Evolutionary conservation across 1,140 invertebrate species (phyloP), one percentile per base, ranked within the genome.

Genomic region (Drosophila albomicans): DNA sequence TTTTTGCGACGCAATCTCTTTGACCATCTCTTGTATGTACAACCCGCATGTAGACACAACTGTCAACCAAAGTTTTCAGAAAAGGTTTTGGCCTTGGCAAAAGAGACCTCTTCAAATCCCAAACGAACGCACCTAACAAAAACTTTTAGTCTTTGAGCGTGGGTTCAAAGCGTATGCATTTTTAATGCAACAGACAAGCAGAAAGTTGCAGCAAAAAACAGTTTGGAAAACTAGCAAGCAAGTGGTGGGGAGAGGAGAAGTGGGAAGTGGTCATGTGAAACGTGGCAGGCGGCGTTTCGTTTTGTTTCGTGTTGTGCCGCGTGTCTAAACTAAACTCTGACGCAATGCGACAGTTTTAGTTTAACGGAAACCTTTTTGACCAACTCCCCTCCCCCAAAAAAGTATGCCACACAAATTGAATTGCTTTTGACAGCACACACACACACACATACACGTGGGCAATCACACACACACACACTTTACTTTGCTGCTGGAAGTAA

Each of bases 291-390:
- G 45, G 43, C 20, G 0, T 25, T 25, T 25, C 20, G 20, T 25
- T 25, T 25, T 25, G 20, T 25, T 25, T 25, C 20, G 20, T 25
- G 20, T 25, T 25, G 25, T 68, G 56, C 16, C 43, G 59, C 71
- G 73, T 67, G 66, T 69, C 69, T 25, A 25, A 66, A 46, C 52
- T 62, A 41, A 62, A 74, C 70, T 25, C 20, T 89, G 84, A 85
- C 85, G 86, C 85, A 89, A 67, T 89, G 85, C 85, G 85, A 81
- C 85, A 89, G 72, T 74, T 74, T 71, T 71, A 46, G 59, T 52
- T 65, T 48, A 69, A 59, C 51, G 38, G 16, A 38, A 46, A 51
- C 45, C 38, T 64, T 69, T 72, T 61, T 54, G 82, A 77, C 70
- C 79, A 70, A 48, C 35, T 48, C 46, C 56, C 0, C 20, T 0